Conservation (phyloP, 2,888 invertebrate species). For the Dolichomitus sp. region DNA sequence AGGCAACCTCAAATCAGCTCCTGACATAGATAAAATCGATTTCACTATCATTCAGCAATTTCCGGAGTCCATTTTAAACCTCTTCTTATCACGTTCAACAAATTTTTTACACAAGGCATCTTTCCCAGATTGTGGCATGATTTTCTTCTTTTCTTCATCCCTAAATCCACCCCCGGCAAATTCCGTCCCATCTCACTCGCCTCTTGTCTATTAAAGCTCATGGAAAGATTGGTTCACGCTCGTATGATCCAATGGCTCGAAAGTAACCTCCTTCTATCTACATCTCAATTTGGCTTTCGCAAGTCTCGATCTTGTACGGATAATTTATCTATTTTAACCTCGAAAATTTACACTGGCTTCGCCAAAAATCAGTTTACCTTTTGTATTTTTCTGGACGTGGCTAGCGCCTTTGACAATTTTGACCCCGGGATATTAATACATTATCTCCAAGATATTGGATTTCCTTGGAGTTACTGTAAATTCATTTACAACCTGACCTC, state of each 20-base stretch:
- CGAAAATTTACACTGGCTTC: constrained; percentile 38
- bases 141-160: constrained; percentile 34
- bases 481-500: neutral
- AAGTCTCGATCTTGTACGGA: constrained; percentile 38
- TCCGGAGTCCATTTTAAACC: neutral
- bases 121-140: constrained; percentile 20
- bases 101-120: neutral
- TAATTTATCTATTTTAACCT: constrained; percentile 30
- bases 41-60: neutral
- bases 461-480: no score
- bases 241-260: constrained; percentile 37
- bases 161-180: constrained; percentile 25
- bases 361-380: constrained; percentile 12
- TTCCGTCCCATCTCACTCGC: constrained; percentile 43
- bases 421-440: constrained; percentile 20
- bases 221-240: constrained; percentile 31
- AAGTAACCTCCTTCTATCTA: neutral
- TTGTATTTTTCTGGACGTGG: constrained; percentile 26
- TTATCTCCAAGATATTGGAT: neutral
- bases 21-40: constrained; percentile 15
- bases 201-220: constrained; percentile 31
- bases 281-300: constrained; percentile 44
- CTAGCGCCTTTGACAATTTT: constrained; percentile 44
- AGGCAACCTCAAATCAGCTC: constrained; percentile 4
- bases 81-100: neutral